A percentile compares a stretch with the other conserved stretches of the same genome.
Evolutionary conservation across 2,797 vertebrate species (phyloP).

Genomic region (Threskiornis aethiopicus): DNA sequence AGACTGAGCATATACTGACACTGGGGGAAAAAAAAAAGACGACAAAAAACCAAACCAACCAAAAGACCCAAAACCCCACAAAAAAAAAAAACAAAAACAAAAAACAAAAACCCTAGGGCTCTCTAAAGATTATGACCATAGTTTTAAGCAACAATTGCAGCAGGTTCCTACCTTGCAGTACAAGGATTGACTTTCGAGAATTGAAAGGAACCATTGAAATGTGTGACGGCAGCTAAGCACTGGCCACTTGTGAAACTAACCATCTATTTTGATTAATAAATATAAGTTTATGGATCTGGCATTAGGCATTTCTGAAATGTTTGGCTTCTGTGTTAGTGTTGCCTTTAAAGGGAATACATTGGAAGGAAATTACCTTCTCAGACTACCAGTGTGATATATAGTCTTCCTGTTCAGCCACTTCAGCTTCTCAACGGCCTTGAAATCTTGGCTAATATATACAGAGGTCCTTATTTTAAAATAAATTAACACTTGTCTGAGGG

Average conservation of each 20-base stretch:
- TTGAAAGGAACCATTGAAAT: neutral
- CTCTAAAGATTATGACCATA: neutral
- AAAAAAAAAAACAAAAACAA: neutral
- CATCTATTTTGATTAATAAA: neutral
- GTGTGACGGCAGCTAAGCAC: neutral
- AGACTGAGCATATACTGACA: neutral
- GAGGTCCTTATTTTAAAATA: neutral
- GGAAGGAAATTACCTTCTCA: neutral
- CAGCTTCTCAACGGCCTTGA: neutral
- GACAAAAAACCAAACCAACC: neutral
- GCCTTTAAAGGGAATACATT: neutral
- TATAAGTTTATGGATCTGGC: neutral
- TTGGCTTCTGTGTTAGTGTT: neutral
- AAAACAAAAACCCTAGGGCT: neutral
- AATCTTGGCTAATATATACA: neutral
- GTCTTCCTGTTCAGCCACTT: neutral
- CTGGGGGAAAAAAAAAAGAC: rapidly evolving
- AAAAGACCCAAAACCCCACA: rapidly evolving
- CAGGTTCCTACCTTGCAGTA: neutral
- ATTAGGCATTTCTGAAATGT: neutral
- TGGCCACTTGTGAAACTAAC: neutral
- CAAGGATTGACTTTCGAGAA: neutral
- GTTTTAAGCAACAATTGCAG: neutral
- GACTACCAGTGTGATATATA: neutral
- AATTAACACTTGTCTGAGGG: neutral